Conservation (phyloP, 2,113 vertebrate species). For the Daphoenositta chrysoptera region DNA sequence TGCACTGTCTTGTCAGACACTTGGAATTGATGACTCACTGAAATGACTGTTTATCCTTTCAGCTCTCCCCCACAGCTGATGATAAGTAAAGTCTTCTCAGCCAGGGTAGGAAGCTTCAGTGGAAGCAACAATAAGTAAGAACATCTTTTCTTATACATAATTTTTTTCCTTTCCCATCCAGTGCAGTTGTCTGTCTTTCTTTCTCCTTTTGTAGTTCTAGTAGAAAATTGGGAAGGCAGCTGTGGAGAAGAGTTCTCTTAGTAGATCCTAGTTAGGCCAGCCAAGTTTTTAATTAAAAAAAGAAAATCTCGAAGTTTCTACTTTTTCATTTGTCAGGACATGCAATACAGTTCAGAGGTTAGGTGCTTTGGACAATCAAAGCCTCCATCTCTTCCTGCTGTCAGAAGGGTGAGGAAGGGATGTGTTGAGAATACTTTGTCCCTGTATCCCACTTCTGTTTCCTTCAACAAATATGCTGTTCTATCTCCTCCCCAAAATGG, state of each 20-base stretch:
- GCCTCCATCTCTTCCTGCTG: background rate
- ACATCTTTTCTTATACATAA: background rate
- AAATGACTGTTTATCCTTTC: slow-evolving; percentile 36
- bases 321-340: background rate
- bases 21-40: background rate
- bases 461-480: background rate
- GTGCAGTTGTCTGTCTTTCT: background rate
- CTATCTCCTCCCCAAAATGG: background rate
- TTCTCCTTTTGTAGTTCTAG: background rate
- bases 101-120: slow-evolving; percentile 80
- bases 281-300: background rate
- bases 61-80: slow-evolving; percentile 88
- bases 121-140: slow-evolving; percentile 86
- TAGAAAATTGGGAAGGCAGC: background rate
- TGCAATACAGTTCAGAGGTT: background rate
- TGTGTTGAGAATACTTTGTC: background rate
- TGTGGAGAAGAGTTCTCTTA: background rate
- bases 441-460: background rate
- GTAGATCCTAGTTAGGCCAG: background rate
- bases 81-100: slow-evolving; percentile 90
- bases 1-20: background rate
- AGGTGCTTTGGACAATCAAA: background rate
- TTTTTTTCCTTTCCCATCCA: background rate
- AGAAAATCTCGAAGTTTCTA: background rate
- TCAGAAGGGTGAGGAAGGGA: background rate